phyloP scores from a whole-genome alignment of 2,113 vertebrate genomes.

The Bubo blakistoni region DNA sequence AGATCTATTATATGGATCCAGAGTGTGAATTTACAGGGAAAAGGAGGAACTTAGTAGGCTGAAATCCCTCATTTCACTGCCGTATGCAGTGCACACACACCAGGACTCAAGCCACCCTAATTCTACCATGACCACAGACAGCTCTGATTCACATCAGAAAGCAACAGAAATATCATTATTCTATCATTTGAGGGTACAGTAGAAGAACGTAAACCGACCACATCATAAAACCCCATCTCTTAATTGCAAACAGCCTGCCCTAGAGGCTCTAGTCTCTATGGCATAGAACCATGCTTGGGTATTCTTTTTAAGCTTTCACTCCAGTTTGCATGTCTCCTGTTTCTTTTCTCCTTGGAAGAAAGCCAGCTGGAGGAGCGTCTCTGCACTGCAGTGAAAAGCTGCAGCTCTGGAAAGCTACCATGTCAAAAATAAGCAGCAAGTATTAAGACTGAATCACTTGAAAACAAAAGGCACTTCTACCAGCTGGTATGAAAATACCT shows the following conservation, averaged over 20 bases:
- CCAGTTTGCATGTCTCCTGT: not conserved
- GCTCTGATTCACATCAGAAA: not conserved
- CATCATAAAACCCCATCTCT: not conserved
- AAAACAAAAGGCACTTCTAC: not conserved
- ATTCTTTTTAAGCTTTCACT: not conserved
- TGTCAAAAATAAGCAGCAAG: not conserved
- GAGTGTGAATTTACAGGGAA: not conserved
- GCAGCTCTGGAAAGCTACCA: conserved; percentile 48
- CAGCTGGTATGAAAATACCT: not conserved
- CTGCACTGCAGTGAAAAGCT: conserved; percentile 69
- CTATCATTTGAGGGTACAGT: not conserved
- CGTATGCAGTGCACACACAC: not conserved
- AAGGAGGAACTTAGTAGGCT: not conserved
- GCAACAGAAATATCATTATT: not conserved
- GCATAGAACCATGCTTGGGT: not conserved
- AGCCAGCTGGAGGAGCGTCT: conserved; percentile 40
- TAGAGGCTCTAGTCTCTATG: not conserved
- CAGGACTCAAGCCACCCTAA: not conserved
- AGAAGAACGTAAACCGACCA: not conserved
- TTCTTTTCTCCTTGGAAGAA: conserved; percentile 20
- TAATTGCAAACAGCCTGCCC: not conserved
- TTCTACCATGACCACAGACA: not conserved
- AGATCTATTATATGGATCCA: not conserved
- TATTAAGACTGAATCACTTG: not conserved
- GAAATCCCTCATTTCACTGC: not conserved